Conservation (phyloP, 2,113 vertebrate genomes). For the Spea bombifrons region DNA sequence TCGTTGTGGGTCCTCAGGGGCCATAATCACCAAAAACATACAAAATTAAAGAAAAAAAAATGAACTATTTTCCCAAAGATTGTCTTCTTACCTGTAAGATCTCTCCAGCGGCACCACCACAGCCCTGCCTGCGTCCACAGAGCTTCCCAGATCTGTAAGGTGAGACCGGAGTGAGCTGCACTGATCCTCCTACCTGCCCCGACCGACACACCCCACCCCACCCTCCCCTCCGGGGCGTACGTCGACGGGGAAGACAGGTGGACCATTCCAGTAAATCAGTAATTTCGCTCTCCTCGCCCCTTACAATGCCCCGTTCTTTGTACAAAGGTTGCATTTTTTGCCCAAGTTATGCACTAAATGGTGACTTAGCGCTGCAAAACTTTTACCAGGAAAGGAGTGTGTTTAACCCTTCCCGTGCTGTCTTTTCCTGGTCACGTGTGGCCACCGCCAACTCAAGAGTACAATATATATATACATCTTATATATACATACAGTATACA, state of each 20-base stretch:
- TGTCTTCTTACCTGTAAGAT: slow-evolving; percentile 2
- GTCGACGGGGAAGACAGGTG: background rate
- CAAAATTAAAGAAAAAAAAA: background rate
- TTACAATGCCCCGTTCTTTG: slow-evolving; percentile 1
- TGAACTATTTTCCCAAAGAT: background rate
- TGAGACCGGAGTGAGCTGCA: slow-evolving; percentile 15
- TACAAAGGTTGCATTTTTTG: slow-evolving; percentile 14
- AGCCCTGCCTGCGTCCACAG: background rate
- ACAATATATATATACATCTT: too few relatives aligned
- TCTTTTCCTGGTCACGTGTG: too few relatives aligned
- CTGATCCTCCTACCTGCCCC: slow-evolving; percentile 37
- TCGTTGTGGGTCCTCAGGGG: too few relatives aligned
- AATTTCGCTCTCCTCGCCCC: background rate
- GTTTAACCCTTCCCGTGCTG: too few relatives aligned
- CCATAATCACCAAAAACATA: background rate
- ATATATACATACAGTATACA: too few relatives aligned
- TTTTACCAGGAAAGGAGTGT: too few relatives aligned
- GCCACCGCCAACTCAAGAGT: too few relatives aligned
- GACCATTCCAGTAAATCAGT: background rate
- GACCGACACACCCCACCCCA: background rate
- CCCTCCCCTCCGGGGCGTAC: background rate
- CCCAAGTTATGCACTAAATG: too few relatives aligned
- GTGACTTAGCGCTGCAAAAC: too few relatives aligned
- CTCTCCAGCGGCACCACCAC: background rate
- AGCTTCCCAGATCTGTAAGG: background rate